A percentile compares a stretch with the other conserved stretches of the same genome.
These are phyloP conservation scores for Noctua comes DNA, from an alignment of 2,888 invertebrate genomes.

Conservation along the genomic window DNA sequence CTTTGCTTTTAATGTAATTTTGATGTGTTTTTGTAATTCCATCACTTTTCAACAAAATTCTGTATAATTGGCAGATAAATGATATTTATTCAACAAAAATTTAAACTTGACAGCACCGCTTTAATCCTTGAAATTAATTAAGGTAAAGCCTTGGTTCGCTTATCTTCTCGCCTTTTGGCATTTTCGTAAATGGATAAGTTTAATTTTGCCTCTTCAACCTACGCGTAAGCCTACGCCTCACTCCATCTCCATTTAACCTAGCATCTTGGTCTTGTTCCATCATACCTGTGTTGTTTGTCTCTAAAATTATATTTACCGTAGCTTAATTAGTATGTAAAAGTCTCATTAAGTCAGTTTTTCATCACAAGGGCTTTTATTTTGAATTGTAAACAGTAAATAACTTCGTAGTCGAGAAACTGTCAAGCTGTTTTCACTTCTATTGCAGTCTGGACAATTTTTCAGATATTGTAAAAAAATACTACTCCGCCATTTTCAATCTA, in stretches of 20 bases:
- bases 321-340: not conserved
- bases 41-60: not conserved
- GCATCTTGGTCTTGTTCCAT: not conserved
- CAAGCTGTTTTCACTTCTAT: not conserved
- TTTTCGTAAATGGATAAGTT: slow-evolving; percentile 17
- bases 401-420: not conserved
- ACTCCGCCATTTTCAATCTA: slow-evolving; percentile 12
- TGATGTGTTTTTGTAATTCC: not conserved
- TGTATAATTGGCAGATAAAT: not conserved
- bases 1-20: slow-evolving; percentile 31
- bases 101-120: not conserved
- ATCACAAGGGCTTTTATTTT: not conserved
- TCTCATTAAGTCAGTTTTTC: not conserved
- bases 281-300: not conserved
- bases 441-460: not conserved
- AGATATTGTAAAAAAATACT: not conserved
- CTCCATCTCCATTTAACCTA: not conserved
- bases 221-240: not conserved
- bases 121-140: slow-evolving; percentile 4
- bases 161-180: slow-evolving; percentile 14
- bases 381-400: too few relatives aligned
- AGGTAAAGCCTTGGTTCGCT: slow-evolving; percentile 9
- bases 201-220: not conserved
- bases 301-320: not conserved
- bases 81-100: slow-evolving; percentile 11